Evolutionary conservation across 2,888 invertebrate genomes (phyloP), one percentile per base, ranked within the genome.

Genomic region (Notodonta dromedarius): DNA sequence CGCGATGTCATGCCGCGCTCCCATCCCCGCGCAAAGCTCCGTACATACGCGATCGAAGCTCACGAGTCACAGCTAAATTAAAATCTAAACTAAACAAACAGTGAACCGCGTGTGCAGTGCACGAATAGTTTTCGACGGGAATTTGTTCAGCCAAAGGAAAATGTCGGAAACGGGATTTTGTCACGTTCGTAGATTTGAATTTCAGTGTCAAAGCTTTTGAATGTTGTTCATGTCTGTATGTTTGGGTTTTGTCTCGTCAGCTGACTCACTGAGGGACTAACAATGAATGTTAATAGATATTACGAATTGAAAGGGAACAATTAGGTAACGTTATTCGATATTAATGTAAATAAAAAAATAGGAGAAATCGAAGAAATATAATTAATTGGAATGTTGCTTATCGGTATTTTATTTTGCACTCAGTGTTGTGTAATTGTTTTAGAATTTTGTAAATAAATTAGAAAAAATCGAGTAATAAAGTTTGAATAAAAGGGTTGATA

Each of bases 141-240:
- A 70, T 68, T 73, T 68, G 76, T 75, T 73, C 61, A 60, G 56
- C 63, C 63, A 70, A 24, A 74, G 74, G 77, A 83, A 83, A 81
- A 87, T 83, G 85, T 78, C 77, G 82, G 73, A 74, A 78, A 76
- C 74, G 69, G 79, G 78, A 80, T 85, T 83, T 75, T 74, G 78
- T 80, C 87, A 91, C 88, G 93, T 93, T 92, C 90, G 93, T 93
- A 93, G 75, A 76, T 84, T 80, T 79, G 74, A 87, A 79, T 80
- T 79, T 82, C 80, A 86, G 91, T 90, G 90, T 90, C 85, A 77
- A 81, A 86, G 89, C 89, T 89, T 84, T 63, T 86, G 76, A 80
- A 85, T 90, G 88, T 88, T 88, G 87, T 88, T 77, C 74, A 82
- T 83, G 82, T 83, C 67, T 82, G 73, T 74, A 73, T 76, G 74